Percentiles rank a stretch among this genome's conserved stretches.
phyloP scores from a whole-genome alignment of 2,113 vertebrate species.

The Regulus satrapa region DNA sequence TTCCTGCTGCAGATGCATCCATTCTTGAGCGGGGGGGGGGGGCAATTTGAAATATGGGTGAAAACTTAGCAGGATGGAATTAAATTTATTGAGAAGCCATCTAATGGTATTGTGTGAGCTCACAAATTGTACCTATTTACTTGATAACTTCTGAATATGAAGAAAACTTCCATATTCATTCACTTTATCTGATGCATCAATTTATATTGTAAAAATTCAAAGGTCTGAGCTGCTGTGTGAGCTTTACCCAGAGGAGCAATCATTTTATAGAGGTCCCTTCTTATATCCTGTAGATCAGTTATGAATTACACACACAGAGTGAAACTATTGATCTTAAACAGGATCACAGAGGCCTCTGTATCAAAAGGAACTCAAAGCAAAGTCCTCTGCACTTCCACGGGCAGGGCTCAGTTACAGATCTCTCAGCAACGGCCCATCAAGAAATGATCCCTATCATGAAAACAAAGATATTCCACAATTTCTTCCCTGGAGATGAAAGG shows the following conservation, averaged over 20 bases:
- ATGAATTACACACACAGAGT: not conserved
- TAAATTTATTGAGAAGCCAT: not conserved
- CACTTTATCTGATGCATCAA: not conserved
- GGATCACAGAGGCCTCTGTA: not conserved
- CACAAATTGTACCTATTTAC: not conserved
- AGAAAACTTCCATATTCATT: not conserved
- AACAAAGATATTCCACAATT: not conserved
- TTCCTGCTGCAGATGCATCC: not conserved
- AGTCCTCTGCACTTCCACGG: not conserved
- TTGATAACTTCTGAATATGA: not conserved
- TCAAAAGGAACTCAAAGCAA: not conserved
- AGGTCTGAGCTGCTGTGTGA: not conserved
- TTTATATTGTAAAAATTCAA: not conserved
- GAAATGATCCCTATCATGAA: not conserved
- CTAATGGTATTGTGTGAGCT: not conserved
- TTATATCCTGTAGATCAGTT: rapidly evolving
- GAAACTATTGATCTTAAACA: not conserved
- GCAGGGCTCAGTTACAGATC: not conserved
- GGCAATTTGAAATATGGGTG: not conserved
- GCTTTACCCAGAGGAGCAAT: too few species aligned
- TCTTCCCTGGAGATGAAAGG: not conserved
- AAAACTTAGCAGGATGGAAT: not conserved
- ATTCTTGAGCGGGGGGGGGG: not conserved
- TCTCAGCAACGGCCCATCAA: not conserved
- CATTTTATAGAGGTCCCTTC: not conserved